These are phyloP conservation scores for Drosophila jambulina DNA, from an alignment of 1,140 invertebrate species.

Conservation along the genomic window DNA sequence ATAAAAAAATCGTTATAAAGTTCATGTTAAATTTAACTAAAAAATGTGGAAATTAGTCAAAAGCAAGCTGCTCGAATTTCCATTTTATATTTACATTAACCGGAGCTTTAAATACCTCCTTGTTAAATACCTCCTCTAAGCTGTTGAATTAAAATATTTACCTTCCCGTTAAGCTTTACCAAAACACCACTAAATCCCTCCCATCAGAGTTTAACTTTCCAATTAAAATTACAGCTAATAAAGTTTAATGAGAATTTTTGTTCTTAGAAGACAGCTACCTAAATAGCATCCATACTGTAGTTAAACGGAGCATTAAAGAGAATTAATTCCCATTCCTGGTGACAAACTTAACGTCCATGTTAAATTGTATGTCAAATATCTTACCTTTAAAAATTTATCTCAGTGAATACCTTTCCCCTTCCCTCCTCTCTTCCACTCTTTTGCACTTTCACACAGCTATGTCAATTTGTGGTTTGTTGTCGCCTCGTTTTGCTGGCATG, in stretches of 20 bases:
- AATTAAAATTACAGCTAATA: neutral
- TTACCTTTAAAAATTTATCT: neutral
- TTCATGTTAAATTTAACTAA: neutral
- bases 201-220: neutral
- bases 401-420: neutral
- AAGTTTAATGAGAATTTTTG: neutral
- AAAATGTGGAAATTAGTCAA: neutral
- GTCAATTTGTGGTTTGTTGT: constrained; percentile 47
- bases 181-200: neutral
- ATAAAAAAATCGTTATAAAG: neutral
- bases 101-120: neutral
- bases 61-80: neutral
- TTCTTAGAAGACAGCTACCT: too few relatives aligned
- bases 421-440: neutral
- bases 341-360: neutral
- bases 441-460: constrained; percentile 25
- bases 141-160: neutral
- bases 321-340: neutral
- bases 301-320: neutral
- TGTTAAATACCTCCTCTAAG: neutral
- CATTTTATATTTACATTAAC: neutral
- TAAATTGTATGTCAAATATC: neutral
- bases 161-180: neutral
- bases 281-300: neutral
- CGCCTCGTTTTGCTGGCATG: constrained; percentile 21